Conservation (phyloP, 2,797 vertebrate genomes). For the Cygnus olor region DNA sequence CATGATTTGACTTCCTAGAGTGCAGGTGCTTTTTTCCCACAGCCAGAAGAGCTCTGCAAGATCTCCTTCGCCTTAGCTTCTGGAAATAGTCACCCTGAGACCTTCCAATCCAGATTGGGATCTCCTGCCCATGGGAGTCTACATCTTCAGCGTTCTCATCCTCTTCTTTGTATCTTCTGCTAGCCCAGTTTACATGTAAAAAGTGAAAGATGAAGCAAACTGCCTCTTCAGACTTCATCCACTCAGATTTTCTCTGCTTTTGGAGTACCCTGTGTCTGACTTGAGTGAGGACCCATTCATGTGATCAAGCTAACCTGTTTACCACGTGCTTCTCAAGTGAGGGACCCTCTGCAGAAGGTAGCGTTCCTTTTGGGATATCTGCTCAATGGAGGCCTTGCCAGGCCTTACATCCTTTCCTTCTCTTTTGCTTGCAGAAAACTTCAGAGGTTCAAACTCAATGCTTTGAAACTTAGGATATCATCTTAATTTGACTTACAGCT, state of each 20-base stretch:
- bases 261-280: not conserved
- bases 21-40: not conserved
- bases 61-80: not conserved
- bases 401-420: not conserved
- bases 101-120: not conserved
- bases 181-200: not conserved
- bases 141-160: not conserved
- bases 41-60: not conserved
- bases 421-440: not conserved
- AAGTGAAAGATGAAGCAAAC: not conserved
- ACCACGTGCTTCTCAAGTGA: not conserved
- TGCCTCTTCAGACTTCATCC: not conserved
- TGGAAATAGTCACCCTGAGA: not conserved
- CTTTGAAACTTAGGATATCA: not conserved
- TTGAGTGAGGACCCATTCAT: not conserved
- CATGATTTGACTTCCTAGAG: not conserved
- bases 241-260: not conserved
- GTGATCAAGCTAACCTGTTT: not conserved
- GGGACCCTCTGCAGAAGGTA: not conserved
- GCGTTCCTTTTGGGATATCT: not conserved
- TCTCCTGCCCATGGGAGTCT: accelerated
- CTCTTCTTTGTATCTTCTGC: not conserved
- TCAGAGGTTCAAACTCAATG: not conserved
- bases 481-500: not conserved
- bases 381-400: not conserved